These are phyloP conservation scores for Latrodectus geometricus DNA, from an alignment of 1,140 invertebrate genomes.

Conservation along the genomic window DNA sequence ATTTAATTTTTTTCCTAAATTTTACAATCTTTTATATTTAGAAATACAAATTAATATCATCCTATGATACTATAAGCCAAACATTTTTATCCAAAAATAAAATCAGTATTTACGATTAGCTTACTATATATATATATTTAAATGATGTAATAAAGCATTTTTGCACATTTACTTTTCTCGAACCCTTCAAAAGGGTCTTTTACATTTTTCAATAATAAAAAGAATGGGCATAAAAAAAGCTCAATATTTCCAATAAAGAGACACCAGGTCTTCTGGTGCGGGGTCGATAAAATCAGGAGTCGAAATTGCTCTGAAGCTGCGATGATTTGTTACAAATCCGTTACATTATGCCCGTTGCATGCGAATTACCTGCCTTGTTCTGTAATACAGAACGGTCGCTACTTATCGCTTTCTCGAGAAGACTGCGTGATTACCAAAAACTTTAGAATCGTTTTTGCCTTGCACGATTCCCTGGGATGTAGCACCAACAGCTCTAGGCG, in stretches of 20 bases:
- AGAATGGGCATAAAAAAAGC: conserved; percentile 7
- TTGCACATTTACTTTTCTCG: no score
- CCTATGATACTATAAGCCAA: no score
- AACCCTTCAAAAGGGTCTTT: no score
- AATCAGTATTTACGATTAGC: no score
- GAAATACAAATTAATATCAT: no score
- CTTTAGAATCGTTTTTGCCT: conserved; percentile 51
- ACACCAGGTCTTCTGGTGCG: conserved; percentile 32
- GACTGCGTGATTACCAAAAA: conserved; percentile 59
- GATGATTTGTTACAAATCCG: conserved; percentile 62
- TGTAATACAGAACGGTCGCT: conserved; percentile 61
- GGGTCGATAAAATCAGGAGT: conserved; percentile 47
- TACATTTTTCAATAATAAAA: conserved; percentile 1
- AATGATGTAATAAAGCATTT: no score
- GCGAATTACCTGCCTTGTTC: conserved; percentile 61
- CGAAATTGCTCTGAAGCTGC: conserved; percentile 53
- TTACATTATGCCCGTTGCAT: conserved; percentile 61
- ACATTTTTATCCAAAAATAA: no score
- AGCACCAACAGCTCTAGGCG: not conserved
- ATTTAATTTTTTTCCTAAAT: no score
- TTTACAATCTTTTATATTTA: no score
- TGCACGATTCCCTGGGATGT: conserved; percentile 13
- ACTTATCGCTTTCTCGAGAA: conserved; percentile 57
- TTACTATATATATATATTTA: no score
- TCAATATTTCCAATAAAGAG: conserved; percentile 51